Evolutionary conservation across 2,113 vertebrate species (phyloP), one percentile per base, ranked within the genome.

Genomic region (Herpetotheres cachinnans): DNA sequence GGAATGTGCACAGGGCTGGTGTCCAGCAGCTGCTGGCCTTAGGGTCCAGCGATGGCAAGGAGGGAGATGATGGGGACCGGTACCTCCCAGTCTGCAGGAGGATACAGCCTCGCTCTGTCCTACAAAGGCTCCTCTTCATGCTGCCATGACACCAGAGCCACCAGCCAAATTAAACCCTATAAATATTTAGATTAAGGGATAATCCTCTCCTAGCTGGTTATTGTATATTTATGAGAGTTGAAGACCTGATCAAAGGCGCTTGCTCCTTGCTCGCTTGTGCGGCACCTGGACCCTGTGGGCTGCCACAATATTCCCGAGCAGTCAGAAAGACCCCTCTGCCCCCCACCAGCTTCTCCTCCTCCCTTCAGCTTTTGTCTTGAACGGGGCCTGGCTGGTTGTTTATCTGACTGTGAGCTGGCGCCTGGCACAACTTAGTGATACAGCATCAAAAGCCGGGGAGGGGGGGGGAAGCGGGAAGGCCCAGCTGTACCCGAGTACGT

Each of bases 11-110:
- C 0, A 2, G 78, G 49, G 12, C 55, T 24, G 44, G 38, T 56
- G 65, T 25, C 40, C 73, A 49, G 73, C 44, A 54, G n/a, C 49
- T 82, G 69, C 65, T 11, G 24, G 26, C 17, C n/a, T 36, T 42
- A 7, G 0, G 2, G 4, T 10, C 55, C 34, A 24, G 42, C 0
- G 0, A 5, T 6, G 29, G 9, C 71, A 8, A n/a, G 56, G 42
- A n/a, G 17, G 29, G 36, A 79, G 82, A 42, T 8, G 63, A 42
- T 8, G 25, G 59, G 40, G 61, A 27, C 49, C 0, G 10, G 6
- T 15, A 7, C 34, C 36, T 56, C 44, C 0, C 4, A 25, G 30
- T 16, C 11, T 0, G 3, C 47, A 34, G 58, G 58, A 80, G n/a
- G 7, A 54, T 6, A 14, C 44, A 36, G 66, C 79, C 71, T 27